phyloP scores from a whole-genome alignment of 2,888 invertebrate genomes.

The Achlya flavicornis region DNA sequence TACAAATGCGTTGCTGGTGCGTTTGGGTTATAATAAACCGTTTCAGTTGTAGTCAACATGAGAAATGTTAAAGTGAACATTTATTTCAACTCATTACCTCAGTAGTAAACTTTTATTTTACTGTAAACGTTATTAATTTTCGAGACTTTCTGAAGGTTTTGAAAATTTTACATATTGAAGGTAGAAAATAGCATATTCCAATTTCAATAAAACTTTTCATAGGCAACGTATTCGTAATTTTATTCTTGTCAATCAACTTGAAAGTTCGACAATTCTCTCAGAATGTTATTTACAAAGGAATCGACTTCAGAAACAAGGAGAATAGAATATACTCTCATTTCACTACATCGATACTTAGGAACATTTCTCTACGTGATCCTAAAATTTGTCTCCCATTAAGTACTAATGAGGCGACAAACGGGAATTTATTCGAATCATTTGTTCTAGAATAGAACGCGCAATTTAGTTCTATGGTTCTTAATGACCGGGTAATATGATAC shows the following conservation, averaged over 20 bases:
- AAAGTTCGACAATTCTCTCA: no score
- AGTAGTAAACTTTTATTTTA: no score
- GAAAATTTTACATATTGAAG: background rate
- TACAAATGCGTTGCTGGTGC: constrained; percentile 43
- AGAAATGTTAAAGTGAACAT: background rate
- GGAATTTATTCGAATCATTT: constrained; percentile 53
- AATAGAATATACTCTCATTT: background rate
- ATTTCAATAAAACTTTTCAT: no score
- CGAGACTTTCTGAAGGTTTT: no score
- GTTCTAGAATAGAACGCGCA: constrained; percentile 38
- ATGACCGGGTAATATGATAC: constrained; percentile 24
- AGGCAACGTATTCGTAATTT: no score
- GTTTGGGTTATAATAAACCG: constrained; percentile 42
- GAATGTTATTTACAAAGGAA: background rate
- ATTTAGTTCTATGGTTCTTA: constrained; percentile 23
- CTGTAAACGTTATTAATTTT: no score
- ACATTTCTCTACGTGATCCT: constrained; percentile 20
- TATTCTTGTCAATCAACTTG: no score
- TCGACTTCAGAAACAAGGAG: background rate
- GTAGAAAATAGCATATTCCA: background rate
- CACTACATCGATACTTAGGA: background rate
- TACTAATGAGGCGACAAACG: constrained; percentile 54
- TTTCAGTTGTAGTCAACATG: constrained; percentile 18
- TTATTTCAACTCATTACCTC: background rate
- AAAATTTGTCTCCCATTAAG: constrained; percentile 42